Evolutionary conservation across 2,113 vertebrate species (phyloP).

Genomic region (Pelvicachromis taeniatus): DNA sequence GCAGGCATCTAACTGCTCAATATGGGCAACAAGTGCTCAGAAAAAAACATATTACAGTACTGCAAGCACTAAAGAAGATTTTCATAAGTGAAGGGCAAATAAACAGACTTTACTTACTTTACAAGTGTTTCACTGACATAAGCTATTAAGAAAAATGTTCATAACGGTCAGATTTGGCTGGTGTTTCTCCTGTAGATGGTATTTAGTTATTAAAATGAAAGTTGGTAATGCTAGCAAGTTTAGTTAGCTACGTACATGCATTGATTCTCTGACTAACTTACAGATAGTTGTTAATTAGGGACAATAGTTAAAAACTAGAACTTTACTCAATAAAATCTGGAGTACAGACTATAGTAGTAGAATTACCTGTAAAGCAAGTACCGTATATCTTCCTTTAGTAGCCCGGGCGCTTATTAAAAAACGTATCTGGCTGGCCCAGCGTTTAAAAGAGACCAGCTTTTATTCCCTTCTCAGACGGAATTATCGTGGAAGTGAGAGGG

Average conservation of each 20-base stretch:
- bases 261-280: not conserved
- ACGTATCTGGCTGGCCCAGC: no score
- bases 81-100: not conserved
- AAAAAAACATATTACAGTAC: not conserved
- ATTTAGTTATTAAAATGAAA: not conserved
- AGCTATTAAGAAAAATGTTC: not conserved
- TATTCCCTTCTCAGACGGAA: no score
- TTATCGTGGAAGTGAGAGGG: no score
- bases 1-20: not conserved
- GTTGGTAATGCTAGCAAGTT: not conserved
- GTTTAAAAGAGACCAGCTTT: no score
- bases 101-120: not conserved
- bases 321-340: not conserved
- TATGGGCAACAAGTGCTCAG: not conserved
- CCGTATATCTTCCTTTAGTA: no score
- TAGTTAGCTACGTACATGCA: accelerated
- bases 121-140: not conserved
- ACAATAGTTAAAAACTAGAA: not conserved
- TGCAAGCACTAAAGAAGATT: not conserved
- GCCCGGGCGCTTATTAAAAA: no score
- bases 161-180: not conserved
- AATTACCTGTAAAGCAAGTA: no score
- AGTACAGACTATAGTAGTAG: no score
- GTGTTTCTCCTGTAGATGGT: not conserved
- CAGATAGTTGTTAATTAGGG: not conserved